Evolutionary conservation across 1,140 invertebrate species (phyloP).

Genomic region (Drosophila funebris): DNA sequence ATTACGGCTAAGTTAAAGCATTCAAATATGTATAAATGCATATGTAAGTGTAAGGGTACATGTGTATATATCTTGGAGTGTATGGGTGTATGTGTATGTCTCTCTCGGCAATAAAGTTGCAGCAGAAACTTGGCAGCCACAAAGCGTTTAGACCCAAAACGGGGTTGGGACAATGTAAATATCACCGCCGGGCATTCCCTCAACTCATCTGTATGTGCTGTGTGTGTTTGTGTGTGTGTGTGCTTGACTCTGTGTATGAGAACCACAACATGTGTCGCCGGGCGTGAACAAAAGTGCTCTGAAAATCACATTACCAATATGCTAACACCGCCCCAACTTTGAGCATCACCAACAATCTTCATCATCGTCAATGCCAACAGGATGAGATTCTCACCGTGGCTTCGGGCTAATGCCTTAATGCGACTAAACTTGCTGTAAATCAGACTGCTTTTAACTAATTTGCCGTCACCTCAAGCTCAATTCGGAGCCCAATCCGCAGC

Average conservation of each 20-base stretch:
- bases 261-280: constrained; percentile 80
- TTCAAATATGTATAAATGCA: constrained; percentile 56
- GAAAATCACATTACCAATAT: constrained; percentile 75
- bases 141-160: constrained; percentile 54
- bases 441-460: constrained; percentile 73
- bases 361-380: constrained; percentile 13
- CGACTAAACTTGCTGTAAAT: constrained; percentile 75
- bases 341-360: constrained; percentile 32
- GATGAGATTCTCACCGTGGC: constrained; percentile 22
- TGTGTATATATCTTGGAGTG: constrained; percentile 8
- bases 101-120: constrained; percentile 55
- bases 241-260: constrained; percentile 55
- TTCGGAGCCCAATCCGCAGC: background rate
- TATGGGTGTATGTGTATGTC: background rate
- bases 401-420: constrained; percentile 72
- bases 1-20: constrained; percentile 45
- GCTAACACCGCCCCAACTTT: constrained; percentile 31
- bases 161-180: constrained; percentile 63
- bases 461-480: constrained; percentile 32
- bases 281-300: constrained; percentile 79
- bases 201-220: too few species aligned
- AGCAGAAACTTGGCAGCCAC: constrained; percentile 46
- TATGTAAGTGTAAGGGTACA: background rate
- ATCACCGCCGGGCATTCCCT: constrained; percentile 31
- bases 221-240: background rate